These are phyloP conservation scores for Caerostris extrusa DNA, from an alignment of 1,140 invertebrate species.

Conservation along the genomic window DNA sequence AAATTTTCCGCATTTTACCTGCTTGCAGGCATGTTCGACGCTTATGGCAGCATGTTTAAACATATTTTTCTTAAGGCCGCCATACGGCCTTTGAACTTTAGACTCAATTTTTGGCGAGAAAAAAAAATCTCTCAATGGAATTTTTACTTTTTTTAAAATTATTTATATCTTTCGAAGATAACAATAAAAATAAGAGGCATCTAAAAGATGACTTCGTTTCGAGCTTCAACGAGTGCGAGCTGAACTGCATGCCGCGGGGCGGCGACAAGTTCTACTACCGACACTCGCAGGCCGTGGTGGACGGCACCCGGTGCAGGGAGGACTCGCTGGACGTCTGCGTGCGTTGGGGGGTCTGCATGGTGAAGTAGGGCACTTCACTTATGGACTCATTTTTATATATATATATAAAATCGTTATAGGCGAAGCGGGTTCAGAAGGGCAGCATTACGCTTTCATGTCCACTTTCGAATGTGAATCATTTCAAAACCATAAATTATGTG, in stretches of 20 bases:
- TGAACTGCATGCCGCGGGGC: constrained; percentile 96
- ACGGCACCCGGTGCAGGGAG: constrained; percentile 94
- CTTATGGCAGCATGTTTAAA: no score
- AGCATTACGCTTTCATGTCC: no score
- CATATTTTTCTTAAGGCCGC: neutral
- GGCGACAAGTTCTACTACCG: constrained; percentile 94
- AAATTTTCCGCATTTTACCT: no score
- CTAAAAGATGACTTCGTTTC: constrained; percentile 81
- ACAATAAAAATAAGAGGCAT: neutral
- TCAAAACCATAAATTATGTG: no score
- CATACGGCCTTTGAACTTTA: no score
- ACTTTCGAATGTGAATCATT: no score
- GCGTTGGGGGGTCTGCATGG: constrained; percentile 93
- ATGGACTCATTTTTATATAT: no score
- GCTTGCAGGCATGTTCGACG: no score
- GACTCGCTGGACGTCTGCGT: constrained; percentile 93
- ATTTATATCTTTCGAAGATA: neutral
- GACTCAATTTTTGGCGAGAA: no score
- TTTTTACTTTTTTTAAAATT: neutral
- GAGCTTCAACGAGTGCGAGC: constrained; percentile 93
- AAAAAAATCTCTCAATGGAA: no score
- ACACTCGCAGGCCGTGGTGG: constrained; percentile 90
- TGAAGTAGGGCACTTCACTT: constrained; percentile 82
- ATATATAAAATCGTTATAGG: no score
- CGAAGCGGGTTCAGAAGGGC: no score